Conservation (phyloP, 2,113 vertebrate genomes). For the Dasypus novemcinctus region DNA sequence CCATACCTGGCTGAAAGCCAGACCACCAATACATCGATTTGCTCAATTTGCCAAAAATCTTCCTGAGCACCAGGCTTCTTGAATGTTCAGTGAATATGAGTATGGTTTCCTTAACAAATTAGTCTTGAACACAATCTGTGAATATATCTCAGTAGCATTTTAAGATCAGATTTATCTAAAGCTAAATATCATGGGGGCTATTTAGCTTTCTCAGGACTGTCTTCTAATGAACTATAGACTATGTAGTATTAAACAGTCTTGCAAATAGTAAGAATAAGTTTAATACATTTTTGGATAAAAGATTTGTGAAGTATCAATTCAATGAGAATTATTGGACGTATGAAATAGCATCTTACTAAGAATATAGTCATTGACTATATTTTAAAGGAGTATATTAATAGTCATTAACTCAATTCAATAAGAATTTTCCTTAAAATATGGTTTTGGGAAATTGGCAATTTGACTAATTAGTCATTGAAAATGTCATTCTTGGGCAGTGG, state of each 20-base stretch:
- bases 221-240: constrained; percentile 10
- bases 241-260: constrained; percentile 39
- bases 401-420: background rate
- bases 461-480: background rate
- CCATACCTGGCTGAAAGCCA: background rate
- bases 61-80: background rate
- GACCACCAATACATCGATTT: background rate
- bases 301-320: constrained; percentile 41
- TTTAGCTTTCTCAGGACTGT: constrained; percentile 31
- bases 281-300: constrained; percentile 44
- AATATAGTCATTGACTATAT: background rate
- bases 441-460: background rate
- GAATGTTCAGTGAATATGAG: constrained; percentile 21
- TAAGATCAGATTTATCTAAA: constrained; percentile 57
- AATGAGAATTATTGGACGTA: background rate
- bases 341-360: background rate
- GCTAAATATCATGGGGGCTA: constrained; percentile 41
- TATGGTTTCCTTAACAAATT: constrained; percentile 33
- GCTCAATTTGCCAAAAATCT: background rate
- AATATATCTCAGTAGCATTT: constrained; percentile 1
- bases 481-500: too few species aligned
- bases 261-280: constrained; percentile 59
- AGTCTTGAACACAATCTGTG: constrained; percentile 11
- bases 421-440: background rate
- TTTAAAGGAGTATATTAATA: background rate